Conservation (phyloP, 2,888 invertebrate species). For the Eremobia ochroleuca region DNA sequence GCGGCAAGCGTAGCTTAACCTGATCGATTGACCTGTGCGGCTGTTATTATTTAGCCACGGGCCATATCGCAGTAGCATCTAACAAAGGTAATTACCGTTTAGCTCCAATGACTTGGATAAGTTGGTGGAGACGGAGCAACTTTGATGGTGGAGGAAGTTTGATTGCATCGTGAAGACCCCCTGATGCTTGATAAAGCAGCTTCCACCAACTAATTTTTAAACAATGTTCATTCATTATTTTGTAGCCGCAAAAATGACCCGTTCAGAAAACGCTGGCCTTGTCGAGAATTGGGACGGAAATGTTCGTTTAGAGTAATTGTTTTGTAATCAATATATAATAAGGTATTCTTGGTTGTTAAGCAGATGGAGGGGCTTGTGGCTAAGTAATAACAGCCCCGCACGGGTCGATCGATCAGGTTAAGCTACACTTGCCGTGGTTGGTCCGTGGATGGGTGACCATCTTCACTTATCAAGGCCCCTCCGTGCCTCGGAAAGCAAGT, state of each 20-base stretch:
- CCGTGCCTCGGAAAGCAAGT: too few relatives aligned
- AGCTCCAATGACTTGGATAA: conserved; percentile 22
- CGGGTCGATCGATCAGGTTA: too few relatives aligned
- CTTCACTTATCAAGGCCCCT: too few relatives aligned
- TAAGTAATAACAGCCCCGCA: too few relatives aligned
- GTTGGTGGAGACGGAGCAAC: conserved; percentile 21
- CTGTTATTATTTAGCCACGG: too few relatives aligned
- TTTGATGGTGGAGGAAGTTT: conserved; percentile 34
- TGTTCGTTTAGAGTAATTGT: conserved; percentile 10
- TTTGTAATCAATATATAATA: too few relatives aligned
- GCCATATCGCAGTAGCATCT: neutral
- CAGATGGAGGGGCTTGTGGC: too few relatives aligned
- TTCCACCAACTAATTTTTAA: conserved; percentile 38
- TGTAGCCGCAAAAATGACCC: conserved; percentile 16
- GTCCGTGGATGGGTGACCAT: too few relatives aligned
- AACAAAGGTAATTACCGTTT: conserved; percentile 30
- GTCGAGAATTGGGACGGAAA: conserved; percentile 4
- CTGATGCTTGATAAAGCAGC: conserved; percentile 26
- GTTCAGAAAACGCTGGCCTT: conserved; percentile 18
- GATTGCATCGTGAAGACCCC: conserved; percentile 26
- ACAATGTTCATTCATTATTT: conserved; percentile 49
- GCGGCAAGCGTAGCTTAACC: too few relatives aligned
- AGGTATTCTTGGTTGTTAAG: neutral
- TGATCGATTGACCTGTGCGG: too few relatives aligned
- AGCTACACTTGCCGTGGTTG: too few relatives aligned